phyloP scores from a whole-genome alignment of 2,888 invertebrate species.

The Adelognathus sp. region DNA sequence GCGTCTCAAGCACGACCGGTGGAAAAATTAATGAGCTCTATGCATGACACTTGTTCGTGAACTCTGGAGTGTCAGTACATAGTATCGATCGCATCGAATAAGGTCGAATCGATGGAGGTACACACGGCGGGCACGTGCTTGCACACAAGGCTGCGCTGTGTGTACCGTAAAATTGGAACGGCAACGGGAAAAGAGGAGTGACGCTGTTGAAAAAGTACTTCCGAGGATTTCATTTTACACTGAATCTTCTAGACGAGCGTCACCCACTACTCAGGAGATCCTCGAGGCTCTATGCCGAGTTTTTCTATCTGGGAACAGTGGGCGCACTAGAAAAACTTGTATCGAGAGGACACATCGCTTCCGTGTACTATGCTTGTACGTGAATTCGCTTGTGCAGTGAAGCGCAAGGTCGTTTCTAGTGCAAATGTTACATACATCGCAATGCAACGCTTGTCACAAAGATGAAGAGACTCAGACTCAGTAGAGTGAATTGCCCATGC shows the following conservation, averaged over 20 bases:
- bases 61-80: neutral
- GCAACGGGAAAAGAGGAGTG: neutral
- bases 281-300: slow-evolving; percentile 17
- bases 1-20: neutral
- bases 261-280: slow-evolving; percentile 7
- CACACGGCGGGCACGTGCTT: neutral
- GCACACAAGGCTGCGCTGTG: neutral
- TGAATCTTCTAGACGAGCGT: slow-evolving; percentile 19
- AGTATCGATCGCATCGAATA: slow-evolving; percentile 21
- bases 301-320: neutral
- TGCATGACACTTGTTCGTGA: neutral
- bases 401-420: no score
- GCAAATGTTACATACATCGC: no score
- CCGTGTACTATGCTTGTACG: slow-evolving; percentile 6
- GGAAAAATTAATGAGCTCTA: neutral
- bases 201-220: neutral
- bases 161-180: slow-evolving; percentile 24
- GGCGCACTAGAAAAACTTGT: no score
- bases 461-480: no score
- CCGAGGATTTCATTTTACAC: slow-evolving; percentile 21
- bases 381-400: no score
- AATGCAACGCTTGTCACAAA: no score
- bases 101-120: slow-evolving; percentile 4
- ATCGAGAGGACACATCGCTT: no score
- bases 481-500: no score